phyloP scores from a whole-genome alignment of 2,113 vertebrate species.

The Tragelaphus strepsiceros region DNA sequence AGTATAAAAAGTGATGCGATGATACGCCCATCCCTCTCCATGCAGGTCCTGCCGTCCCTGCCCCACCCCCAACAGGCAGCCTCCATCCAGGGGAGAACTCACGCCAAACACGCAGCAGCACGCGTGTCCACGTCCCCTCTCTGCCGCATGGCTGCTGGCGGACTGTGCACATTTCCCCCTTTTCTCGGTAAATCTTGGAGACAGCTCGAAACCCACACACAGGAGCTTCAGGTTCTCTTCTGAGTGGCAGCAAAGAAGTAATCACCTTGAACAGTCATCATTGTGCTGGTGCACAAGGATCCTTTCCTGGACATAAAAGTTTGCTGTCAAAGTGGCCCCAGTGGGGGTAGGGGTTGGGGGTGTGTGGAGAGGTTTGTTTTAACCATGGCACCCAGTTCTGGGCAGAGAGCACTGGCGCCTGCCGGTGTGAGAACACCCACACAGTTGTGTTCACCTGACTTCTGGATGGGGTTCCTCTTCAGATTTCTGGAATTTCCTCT shows the following conservation, averaged over 20 bases:
- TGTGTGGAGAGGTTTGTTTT: not conserved
- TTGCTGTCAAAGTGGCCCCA: not conserved
- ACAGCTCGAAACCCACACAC: not conserved
- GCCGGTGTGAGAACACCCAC: not conserved
- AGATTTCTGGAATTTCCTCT: no score
- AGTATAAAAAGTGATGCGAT: not conserved
- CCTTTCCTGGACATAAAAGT: not conserved
- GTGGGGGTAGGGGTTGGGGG: not conserved
- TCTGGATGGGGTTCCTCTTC: no score
- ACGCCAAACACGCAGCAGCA: not conserved
- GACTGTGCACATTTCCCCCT: no score
- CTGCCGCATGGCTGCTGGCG: accelerated
- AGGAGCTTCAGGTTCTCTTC: not conserved
- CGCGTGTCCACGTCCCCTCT: accelerated
- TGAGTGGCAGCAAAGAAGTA: not conserved
- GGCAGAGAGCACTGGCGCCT: accelerated
- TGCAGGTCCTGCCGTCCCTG: not conserved
- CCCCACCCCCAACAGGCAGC: accelerated
- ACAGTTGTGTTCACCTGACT: no score
- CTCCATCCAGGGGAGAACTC: no score
- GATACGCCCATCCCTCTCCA: not conserved
- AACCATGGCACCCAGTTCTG: not conserved
- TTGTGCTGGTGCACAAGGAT: not conserved
- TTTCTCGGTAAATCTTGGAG: accelerated
- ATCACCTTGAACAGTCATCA: not conserved